phyloP scores from a whole-genome alignment of 1,140 invertebrate genomes.

The Amyelois transitella region DNA sequence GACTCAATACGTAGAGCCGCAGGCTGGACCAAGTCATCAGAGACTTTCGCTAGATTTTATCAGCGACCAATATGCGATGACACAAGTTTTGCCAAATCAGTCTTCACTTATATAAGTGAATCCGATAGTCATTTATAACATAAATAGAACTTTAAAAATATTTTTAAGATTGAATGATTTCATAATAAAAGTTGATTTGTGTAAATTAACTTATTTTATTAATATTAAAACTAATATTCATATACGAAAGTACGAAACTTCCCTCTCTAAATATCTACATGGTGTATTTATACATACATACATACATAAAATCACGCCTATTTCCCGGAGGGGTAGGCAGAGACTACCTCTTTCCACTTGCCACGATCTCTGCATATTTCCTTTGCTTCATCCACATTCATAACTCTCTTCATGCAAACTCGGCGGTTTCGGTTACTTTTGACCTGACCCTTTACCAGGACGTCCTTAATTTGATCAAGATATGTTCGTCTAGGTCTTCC shows the following conservation, averaged over 20 bases:
- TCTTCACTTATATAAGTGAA: not conserved
- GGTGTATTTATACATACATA: no score
- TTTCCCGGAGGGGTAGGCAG: no score
- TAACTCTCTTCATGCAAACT: no score
- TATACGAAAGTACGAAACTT: conserved; percentile 9
- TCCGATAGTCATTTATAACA: not conserved
- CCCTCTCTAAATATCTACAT: conserved; percentile 17
- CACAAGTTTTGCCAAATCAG: conserved; percentile 14
- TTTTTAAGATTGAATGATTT: conserved; percentile 1
- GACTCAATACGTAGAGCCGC: conserved; percentile 34
- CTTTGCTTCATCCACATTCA: no score
- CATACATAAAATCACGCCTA: no score
- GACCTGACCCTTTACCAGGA: no score
- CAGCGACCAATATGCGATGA: conserved; percentile 16
- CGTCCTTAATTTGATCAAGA: no score
- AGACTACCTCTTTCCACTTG: no score
- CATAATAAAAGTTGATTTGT: not conserved
- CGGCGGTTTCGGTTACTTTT: no score
- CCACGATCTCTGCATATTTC: no score
- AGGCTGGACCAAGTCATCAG: conserved; percentile 28
- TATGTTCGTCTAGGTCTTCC: no score
- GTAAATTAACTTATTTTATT: not conserved
- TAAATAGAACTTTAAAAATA: no score
- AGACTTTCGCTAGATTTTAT: conserved; percentile 35
- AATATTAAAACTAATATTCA: not conserved